A percentile compares a stretch with the other conserved stretches of the same genome.
Evolutionary conservation across 2,888 invertebrate species (phyloP).

Genomic region (Toxonevra muliebris): DNA sequence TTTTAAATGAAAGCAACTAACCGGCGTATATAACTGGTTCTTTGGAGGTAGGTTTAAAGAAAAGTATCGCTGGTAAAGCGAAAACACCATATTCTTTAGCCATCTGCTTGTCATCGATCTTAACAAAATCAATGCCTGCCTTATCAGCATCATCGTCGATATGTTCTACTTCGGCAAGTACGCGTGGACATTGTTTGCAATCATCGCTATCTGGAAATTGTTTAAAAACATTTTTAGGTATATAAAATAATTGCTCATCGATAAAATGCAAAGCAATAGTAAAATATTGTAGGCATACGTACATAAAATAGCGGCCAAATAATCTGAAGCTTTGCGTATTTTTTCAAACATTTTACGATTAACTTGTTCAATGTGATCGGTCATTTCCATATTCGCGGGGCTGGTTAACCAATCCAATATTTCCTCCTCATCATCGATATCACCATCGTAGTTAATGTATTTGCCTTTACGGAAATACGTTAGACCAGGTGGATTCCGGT

Average conservation of each 20-base stretch:
- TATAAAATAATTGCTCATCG: too few relatives aligned
- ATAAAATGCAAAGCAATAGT: conserved; percentile 5
- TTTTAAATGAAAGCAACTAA: conserved; percentile 55
- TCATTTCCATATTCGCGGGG: conserved; percentile 93
- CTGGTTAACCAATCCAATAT: conserved; percentile 89
- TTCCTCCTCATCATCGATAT: conserved; percentile 91
- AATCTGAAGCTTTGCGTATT: conserved; percentile 87
- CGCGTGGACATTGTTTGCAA: conserved; percentile 92
- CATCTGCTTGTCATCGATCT: conserved; percentile 88
- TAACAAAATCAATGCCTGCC: conserved; percentile 91
- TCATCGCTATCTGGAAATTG: conserved; percentile 89
- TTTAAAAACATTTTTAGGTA: too few relatives aligned
- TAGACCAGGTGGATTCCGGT: conserved; percentile 87
- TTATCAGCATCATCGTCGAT: conserved; percentile 93
- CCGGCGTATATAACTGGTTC: conserved; percentile 93
- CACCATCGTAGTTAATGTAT: conserved; percentile 90
- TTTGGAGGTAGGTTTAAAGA: conserved; percentile 86
- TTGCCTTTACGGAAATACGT: conserved; percentile 91
- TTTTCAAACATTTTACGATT: conserved; percentile 94
- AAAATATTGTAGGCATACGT: conserved; percentile 65
- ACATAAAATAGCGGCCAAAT: conserved; percentile 94
- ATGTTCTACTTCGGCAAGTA: conserved; percentile 87
- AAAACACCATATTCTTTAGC: conserved; percentile 90
- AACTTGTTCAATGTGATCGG: conserved; percentile 90
- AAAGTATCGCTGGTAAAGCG: conserved; percentile 88